Conservation (phyloP, 2,888 invertebrate species). For the Cheilosia vernalis region DNA sequence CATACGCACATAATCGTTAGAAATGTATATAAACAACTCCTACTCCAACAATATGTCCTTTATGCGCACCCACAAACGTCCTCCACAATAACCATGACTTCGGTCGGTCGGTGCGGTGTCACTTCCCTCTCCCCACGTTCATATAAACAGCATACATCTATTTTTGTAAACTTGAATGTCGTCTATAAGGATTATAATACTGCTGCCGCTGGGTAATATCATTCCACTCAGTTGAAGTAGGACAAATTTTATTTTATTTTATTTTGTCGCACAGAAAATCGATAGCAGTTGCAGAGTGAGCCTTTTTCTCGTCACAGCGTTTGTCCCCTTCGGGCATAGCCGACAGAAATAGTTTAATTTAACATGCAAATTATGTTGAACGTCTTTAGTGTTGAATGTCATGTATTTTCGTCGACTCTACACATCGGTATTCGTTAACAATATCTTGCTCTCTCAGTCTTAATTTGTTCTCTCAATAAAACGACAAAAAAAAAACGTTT, state of each 20-base stretch:
- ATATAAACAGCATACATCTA: constrained; percentile 35
- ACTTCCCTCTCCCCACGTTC: neutral
- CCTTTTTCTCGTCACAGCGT: neutral
- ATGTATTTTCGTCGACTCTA: neutral
- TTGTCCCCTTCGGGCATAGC: constrained; percentile 5
- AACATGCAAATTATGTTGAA: constrained; percentile 17
- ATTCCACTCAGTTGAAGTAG: constrained; percentile 24
- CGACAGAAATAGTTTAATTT: constrained; percentile 22
- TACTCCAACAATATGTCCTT: constrained; percentile 24
- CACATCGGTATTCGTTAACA: neutral
- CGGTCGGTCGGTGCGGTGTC: neutral
- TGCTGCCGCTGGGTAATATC: neutral
- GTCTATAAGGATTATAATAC: constrained; percentile 8
- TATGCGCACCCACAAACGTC: constrained; percentile 29
- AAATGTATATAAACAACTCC: constrained; percentile 1
- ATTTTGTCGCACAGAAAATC: constrained; percentile 36
- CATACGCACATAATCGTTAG: constrained; percentile 13
- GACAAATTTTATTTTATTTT: constrained; percentile 21
- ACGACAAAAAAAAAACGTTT: constrained; percentile 59
- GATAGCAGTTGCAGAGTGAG: constrained; percentile 11
- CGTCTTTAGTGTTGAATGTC: constrained; percentile 13
- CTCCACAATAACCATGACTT: constrained; percentile 31
- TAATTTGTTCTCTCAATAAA: constrained; percentile 45
- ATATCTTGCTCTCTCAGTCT: neutral
- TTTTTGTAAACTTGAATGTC: constrained; percentile 42